Evolutionary conservation across 2,888 invertebrate species (phyloP).

Genomic region (Cantharis lateralis): DNA sequence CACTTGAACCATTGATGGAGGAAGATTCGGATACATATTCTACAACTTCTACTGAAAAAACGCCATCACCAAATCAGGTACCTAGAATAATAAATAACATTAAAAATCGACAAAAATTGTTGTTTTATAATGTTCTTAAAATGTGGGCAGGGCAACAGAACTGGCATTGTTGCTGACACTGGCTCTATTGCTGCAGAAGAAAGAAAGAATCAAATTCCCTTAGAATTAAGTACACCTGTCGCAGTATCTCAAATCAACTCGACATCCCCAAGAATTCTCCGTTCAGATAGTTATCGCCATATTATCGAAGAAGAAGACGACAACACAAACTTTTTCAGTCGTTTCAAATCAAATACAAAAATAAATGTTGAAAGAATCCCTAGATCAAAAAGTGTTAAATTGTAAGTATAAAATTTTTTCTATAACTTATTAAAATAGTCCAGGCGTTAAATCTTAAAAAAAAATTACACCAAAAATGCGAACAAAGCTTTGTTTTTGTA

Average conservation of each 20-base stretch:
- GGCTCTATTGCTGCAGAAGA: conserved; percentile 57
- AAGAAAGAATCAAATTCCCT: conserved; percentile 32
- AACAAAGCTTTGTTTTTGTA: too few species aligned
- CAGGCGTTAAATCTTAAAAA: too few species aligned
- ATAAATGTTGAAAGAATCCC: conserved; percentile 54
- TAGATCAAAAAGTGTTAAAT: conserved; percentile 50
- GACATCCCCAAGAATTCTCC: conserved; percentile 57
- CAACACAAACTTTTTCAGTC: conserved; percentile 50
- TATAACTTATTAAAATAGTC: too few species aligned
- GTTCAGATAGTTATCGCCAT: conserved; percentile 58
- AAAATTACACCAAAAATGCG: too few species aligned
- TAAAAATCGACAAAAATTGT: conserved; percentile 56
- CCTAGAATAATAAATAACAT: conserved; percentile 35
- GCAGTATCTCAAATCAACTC: conserved; percentile 30
- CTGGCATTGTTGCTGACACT: conserved; percentile 60
- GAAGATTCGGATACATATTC: conserved; percentile 78
- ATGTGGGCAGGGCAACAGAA: conserved; percentile 59
- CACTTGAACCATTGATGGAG: conserved; percentile 81
- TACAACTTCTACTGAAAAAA: conserved; percentile 48
- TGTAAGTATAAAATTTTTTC: conserved; percentile 42
- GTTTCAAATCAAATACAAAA: conserved; percentile 51
- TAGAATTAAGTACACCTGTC: conserved; percentile 24
- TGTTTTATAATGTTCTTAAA: conserved; percentile 33
- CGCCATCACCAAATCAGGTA: conserved; percentile 56
- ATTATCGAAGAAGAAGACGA: conserved; percentile 52